Evolutionary conservation across 1,140 invertebrate species (phyloP).

Genomic region (Monomorium pharaonis): DNA sequence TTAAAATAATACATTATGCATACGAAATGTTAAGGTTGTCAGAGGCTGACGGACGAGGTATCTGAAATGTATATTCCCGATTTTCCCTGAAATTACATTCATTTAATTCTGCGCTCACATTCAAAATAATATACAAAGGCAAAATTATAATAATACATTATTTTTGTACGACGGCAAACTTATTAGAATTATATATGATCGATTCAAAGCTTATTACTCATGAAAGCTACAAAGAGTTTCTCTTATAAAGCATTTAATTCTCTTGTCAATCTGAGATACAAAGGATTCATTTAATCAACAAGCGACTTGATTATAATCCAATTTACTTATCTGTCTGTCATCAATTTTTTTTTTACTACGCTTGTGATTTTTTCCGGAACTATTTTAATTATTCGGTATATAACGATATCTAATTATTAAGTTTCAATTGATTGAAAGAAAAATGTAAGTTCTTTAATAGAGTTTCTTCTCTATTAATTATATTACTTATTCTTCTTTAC

Average conservation of each 20-base stretch:
- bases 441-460: background rate
- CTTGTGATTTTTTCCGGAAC: background rate
- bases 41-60: background rate
- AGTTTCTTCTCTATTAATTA: background rate
- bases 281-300: background rate
- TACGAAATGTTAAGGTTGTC: slow-evolving; percentile 15
- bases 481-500: background rate
- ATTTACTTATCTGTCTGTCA: background rate
- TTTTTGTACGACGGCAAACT: background rate
- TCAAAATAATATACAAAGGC: background rate
- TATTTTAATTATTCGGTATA: slow-evolving; percentile 2
- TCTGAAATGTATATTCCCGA: background rate
- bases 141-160: background rate
- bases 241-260: background rate
- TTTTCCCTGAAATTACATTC: background rate
- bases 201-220: background rate
- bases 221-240: background rate
- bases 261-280: background rate
- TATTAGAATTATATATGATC: background rate
- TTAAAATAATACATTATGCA: slow-evolving; percentile 49
- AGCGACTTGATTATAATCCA: background rate
- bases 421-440: background rate
- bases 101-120: background rate
- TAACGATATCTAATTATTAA: background rate
- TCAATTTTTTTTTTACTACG: background rate